Evolutionary conservation across 2,888 invertebrate genomes (phyloP).

Genomic region (Lobophora halterata): DNA sequence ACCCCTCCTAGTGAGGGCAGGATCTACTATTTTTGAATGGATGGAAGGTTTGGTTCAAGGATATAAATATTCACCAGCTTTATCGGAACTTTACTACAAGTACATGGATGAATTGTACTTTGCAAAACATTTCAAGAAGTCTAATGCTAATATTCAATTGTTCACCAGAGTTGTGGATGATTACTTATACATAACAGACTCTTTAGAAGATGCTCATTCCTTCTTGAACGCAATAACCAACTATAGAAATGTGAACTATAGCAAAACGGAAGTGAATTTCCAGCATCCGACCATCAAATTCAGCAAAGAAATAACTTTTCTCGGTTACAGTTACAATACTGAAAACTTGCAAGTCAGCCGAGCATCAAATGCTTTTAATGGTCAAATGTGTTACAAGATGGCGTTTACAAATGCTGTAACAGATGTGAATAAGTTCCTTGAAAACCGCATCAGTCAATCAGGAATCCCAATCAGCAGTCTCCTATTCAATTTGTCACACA

Average conservation of each 20-base stretch:
- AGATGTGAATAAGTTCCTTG: conserved; percentile 60
- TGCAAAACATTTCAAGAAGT: conserved; percentile 39
- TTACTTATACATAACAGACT: conserved; percentile 69
- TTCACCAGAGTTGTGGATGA: conserved; percentile 73
- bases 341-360: conserved; percentile 59
- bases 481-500: conserved; percentile 63
- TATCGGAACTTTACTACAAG: conserved; percentile 70
- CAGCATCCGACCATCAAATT: conserved; percentile 45
- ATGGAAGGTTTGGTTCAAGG: conserved; percentile 71
- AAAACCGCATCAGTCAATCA: conserved; percentile 67
- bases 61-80: conserved; percentile 73
- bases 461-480: conserved; percentile 68
- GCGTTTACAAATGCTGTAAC: conserved; percentile 55
- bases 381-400: conserved; percentile 74
- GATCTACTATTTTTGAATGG: conserved; percentile 73
- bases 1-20: conserved; percentile 64
- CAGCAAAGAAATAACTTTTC: conserved; percentile 57
- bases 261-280: conserved; percentile 69
- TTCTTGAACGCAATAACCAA: conserved; percentile 61
- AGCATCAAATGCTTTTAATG: conserved; percentile 59
- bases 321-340: conserved; percentile 67
- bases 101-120: conserved; percentile 62
- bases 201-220: conserved; percentile 52
- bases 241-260: conserved; percentile 67
- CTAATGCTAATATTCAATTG: conserved; percentile 45